phyloP scores from a whole-genome alignment of 1,140 invertebrate species.

The Achatina immaculata region DNA sequence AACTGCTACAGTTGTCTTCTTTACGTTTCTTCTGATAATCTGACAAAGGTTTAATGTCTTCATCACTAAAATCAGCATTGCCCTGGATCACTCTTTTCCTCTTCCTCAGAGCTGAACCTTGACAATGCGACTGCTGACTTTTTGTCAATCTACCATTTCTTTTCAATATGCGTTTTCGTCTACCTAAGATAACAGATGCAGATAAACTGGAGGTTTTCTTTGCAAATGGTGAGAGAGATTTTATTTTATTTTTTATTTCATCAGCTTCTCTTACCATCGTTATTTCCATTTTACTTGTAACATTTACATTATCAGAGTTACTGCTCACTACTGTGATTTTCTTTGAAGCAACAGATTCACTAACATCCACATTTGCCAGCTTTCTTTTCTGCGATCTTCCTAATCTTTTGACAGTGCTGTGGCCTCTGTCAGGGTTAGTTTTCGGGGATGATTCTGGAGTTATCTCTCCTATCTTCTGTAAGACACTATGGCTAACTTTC shows the following conservation, averaged over 20 bases:
- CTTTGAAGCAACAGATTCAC: not conserved
- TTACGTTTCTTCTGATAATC: not conserved
- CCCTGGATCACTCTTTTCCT: not conserved
- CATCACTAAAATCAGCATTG: not conserved
- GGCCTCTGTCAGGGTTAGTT: slow-evolving; percentile 1
- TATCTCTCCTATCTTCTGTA: slow-evolving; percentile 15
- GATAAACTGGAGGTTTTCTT: not conserved
- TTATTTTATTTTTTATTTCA: not conserved
- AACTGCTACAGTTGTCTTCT: not conserved
- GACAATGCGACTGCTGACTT: too few species aligned
- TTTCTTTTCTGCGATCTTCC: slow-evolving; percentile 3
- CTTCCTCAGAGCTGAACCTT: too few species aligned
- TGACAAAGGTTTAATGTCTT: not conserved
- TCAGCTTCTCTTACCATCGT: not conserved
- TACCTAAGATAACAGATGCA: not conserved
- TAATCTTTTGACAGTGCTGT: slow-evolving; percentile 9
- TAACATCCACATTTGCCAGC: not conserved
- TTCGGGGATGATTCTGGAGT: slow-evolving; percentile 25
- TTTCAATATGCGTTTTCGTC: not conserved
- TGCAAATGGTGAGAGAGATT: not conserved
- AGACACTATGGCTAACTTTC: not conserved
- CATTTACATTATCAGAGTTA: not conserved
- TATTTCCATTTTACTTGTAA: too few species aligned
- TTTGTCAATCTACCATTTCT: too few species aligned
- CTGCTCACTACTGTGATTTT: not conserved